Evolutionary conservation across 2,888 invertebrate genomes (phyloP).

Genomic region (Caenorhabditis uteleia): DNA sequence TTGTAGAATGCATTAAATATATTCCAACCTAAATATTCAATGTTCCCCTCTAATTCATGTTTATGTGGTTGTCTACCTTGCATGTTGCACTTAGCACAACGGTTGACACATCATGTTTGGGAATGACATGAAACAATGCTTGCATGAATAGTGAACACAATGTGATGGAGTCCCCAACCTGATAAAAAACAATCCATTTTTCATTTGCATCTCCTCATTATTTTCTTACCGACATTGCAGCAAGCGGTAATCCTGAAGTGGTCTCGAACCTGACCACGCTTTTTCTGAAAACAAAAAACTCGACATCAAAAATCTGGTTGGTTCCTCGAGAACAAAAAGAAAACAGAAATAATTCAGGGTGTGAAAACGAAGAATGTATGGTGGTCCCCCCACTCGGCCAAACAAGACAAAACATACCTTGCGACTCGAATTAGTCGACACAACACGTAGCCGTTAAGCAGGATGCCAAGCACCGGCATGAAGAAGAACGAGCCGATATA

Average conservation of each 20-base stretch:
- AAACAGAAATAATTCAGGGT: too few species aligned
- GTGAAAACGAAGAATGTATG: slow-evolving; percentile 7
- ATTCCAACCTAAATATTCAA: slow-evolving; percentile 54
- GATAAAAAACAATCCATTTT: too few species aligned
- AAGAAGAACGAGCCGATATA: slow-evolving; percentile 51
- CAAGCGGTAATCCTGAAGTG: slow-evolving; percentile 63
- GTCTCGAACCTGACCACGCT: slow-evolving; percentile 61
- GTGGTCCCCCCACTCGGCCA: too few species aligned
- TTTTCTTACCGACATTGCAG: slow-evolving; percentile 61
- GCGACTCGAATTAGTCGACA: slow-evolving; percentile 54
- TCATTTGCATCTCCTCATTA: slow-evolving; percentile 1
- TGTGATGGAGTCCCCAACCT: slow-evolving; percentile 47
- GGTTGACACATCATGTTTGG: slow-evolving; percentile 25
- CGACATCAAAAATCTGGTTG: too few species aligned
- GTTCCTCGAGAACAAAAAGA: too few species aligned
- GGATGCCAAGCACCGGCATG: slow-evolving; percentile 60
- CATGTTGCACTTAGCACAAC: slow-evolving; percentile 36
- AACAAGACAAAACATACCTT: slow-evolving; percentile 45
- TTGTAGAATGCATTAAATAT: slow-evolving; percentile 63
- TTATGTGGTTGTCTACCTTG: slow-evolving; percentile 23
- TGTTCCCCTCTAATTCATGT: neutral
- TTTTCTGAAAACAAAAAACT: slow-evolving; percentile 24
- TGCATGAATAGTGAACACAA: slow-evolving; percentile 36
- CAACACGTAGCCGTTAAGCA: slow-evolving; percentile 62
- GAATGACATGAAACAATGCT: slow-evolving; percentile 54